Base-by-base conservation (phyloP, 2,888 invertebrate genomes). In the Philereme transversata region DNA sequence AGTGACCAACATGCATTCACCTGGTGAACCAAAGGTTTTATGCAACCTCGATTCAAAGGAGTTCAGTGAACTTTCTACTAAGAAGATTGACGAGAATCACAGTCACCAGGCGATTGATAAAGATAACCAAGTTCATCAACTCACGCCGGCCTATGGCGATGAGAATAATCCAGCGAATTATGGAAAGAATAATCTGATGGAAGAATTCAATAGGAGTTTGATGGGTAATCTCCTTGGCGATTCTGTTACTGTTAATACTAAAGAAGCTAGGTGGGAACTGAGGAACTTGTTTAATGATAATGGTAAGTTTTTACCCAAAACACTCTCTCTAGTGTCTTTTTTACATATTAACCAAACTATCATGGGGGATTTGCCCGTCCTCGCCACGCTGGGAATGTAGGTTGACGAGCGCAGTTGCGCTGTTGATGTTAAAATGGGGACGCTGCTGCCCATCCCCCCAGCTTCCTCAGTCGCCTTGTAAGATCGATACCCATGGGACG, bases 211-310 rank as follows among this genome's bases (percentile, higher is more conserved):
- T 69, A 86, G 87, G 70, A 92, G 92, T 74, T 75, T 92, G 49
- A 87, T 93, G 88, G 84, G 87, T 10, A 93, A 94, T 69, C 75
- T 94, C 1, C 85, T 94, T 9, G 92, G 93, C 6, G 94, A 94
- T 75, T 94, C 94, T 58, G 90, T 94, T 11, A 96, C 96, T 5
- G 94, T 95, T 0, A 94, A 95, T 73, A 96, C 95, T 0, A 95
- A 95, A 72, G 95, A 95, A 75, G 96, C 95, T 0, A 87, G 95
- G 78, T 94, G 94, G 82, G 93, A 94, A 54, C 92, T 96, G 22
- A 91, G 94, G 65, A 93, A 94, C 66, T 82, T 95, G 64, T 95
- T 95, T 84, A 93, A 93, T 76, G 92, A 89, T 65, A 89, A 90
- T 80, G 91, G 92, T 89, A 81, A 76, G 62, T 62, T 35, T 9